Evolutionary conservation across 2,888 invertebrate species (phyloP), one percentile per base, ranked within the genome.

Genomic region (Cylindroiulus punctatus): DNA sequence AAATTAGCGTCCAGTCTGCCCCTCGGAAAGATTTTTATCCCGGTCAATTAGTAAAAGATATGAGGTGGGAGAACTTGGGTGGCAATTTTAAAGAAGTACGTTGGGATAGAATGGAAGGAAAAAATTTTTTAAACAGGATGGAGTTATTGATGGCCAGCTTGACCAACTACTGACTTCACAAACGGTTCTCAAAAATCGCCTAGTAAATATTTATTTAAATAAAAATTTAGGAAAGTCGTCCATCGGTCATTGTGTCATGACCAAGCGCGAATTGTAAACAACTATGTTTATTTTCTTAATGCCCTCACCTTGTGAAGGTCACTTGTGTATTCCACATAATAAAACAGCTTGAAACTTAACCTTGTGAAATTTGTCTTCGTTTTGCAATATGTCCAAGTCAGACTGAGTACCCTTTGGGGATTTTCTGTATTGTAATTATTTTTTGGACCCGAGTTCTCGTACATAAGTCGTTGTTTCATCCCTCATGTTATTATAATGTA

Each of bases 71-170:
- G 90, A 96, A 97, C 91, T 93, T 98, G 0, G 96, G 97, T n/a
- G 97, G 97, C 36, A 95, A 96, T 84, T 98, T 97, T 91, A 90
- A 91, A 87, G 90, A 91, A 87, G 95, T 96, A 26, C 94, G 96
- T 89, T 93, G 98, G 91, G 97, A 98, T 88, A 97, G 96, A 91
- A 96, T 98, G 94, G 98, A 98, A 91, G 98, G 98, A 85, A 96
- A 96, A 90, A 98, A 98, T 92, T 98, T 98, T 91, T 92, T 98
- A 8, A 97, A 97, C 90, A 98, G 98, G 93, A 96, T 98, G 95
- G 98, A 98, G 92, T 93, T 97, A 89, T 93, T 98, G 7, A 97
- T 98, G 97, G 98, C 98, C 3, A 88, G 89, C 87, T 87, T 90
- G 36, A 88, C 89, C 3, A 88, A 88, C 83, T 88, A 88, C 82